A percentile compares a stretch with the other conserved stretches of the same genome.
These are phyloP conservation scores for Trichogramma pretiosum DNA, from an alignment of 1,140 invertebrate species.

Conservation along the genomic window DNA sequence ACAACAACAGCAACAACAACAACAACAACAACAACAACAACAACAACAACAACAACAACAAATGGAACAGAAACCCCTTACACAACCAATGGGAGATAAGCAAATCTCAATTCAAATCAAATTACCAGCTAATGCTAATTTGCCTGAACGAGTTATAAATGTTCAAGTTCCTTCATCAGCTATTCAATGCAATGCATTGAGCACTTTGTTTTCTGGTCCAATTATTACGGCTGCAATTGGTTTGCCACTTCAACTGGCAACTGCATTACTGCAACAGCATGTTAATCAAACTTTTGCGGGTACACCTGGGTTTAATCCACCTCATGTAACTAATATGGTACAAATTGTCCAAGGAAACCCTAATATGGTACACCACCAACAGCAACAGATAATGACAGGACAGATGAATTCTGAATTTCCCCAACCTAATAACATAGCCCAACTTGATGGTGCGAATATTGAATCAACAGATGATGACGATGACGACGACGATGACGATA, in stretches of 20 bases:
- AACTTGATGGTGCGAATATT: conserved; percentile 61
- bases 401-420: conserved; percentile 10
- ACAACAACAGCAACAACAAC: conserved; percentile 26
- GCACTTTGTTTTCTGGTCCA: conserved; percentile 66
- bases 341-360: conserved; percentile 32
- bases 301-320: conserved; percentile 40
- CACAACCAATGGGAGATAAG: no score
- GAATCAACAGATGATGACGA: conserved; percentile 74
- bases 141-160: conserved; percentile 61
- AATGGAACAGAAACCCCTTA: conserved; percentile 28
- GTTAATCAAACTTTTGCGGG: conserved; percentile 69
- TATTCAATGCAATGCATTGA: conserved; percentile 55
- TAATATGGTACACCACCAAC: conserved; percentile 26
- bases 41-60: conserved; percentile 32
- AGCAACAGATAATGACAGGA: conserved; percentile 30
- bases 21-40: conserved; percentile 23
- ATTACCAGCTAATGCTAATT: conserved; percentile 61
- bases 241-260: conserved; percentile 66
- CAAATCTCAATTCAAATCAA: conserved; percentile 57
- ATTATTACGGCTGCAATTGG: conserved; percentile 79
- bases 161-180: conserved; percentile 78
- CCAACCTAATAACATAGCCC: conserved; percentile 40
- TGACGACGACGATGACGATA: conserved; percentile 68
- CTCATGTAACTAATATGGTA: conserved; percentile 35
- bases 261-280: conserved; percentile 73